phyloP scores from a whole-genome alignment of 2,888 invertebrate genomes.

The Calameuta pallipes region DNA sequence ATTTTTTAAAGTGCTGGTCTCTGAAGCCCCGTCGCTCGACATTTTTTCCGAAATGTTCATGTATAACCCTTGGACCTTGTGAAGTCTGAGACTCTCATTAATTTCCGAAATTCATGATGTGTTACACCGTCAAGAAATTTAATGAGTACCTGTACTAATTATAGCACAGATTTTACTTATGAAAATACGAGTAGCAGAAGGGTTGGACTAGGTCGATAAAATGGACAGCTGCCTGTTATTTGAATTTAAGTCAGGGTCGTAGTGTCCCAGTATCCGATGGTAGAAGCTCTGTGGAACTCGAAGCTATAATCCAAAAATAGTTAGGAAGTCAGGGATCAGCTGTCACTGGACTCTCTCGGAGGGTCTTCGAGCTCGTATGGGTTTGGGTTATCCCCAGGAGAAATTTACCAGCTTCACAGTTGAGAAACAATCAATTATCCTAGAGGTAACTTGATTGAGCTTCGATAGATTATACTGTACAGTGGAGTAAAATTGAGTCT shows the following conservation, averaged over 20 bases:
- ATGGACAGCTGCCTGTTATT: constrained; percentile 39
- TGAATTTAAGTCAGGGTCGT: constrained; percentile 56
- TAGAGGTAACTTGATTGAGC: neutral
- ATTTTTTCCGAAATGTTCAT: neutral
- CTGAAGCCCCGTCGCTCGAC: neutral
- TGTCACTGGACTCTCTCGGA: neutral
- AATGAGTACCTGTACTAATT: neutral
- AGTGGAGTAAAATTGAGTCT: neutral
- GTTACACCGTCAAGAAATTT: neutral
- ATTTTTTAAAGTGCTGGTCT: neutral
- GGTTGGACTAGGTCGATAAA: neutral
- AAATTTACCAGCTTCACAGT: neutral
- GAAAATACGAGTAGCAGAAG: neutral
- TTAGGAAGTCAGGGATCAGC: neutral
- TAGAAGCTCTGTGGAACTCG: constrained; percentile 33
- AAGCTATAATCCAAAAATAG: neutral
- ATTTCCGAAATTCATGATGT: neutral
- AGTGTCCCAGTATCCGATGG: constrained; percentile 40
- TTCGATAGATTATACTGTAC: neutral
- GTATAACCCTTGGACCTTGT: no score
- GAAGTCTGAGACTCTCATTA: no score
- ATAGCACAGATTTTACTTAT: neutral
- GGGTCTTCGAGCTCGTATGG: neutral
- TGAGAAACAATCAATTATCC: neutral
- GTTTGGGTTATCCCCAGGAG: neutral